Evolutionary conservation across 1,140 invertebrate species (phyloP).

Genomic region (Caenorhabditis tropicalis): DNA sequence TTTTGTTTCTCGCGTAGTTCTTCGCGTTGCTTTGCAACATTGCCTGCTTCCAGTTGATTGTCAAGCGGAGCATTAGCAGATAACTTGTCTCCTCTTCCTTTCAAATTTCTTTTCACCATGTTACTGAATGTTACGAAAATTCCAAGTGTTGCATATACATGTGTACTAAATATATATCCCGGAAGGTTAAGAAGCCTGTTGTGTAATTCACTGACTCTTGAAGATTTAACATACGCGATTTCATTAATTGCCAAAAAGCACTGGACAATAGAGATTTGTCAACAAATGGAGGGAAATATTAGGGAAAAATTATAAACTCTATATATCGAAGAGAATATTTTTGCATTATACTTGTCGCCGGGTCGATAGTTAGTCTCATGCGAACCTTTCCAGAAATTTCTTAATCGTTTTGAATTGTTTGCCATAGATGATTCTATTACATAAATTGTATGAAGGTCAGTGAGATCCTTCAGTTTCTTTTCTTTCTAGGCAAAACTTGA

Average conservation of each 20-base stretch:
- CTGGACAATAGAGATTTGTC: slow-evolving; percentile 8
- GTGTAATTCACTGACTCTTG: neutral
- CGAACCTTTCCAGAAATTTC: too few species aligned
- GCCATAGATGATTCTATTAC: too few species aligned
- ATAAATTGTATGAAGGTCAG: too few species aligned
- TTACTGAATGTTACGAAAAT: neutral
- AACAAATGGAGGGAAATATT: neutral
- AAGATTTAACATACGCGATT: slow-evolving; percentile 30
- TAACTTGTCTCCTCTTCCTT: slow-evolving; percentile 14
- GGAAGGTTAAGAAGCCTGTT: neutral
- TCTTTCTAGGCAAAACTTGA: too few species aligned
- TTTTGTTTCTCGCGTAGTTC: slow-evolving; percentile 51
- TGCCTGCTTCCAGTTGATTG: slow-evolving; percentile 59
- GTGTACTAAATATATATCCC: neutral
- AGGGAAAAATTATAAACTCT: neutral
- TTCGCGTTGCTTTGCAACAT: slow-evolving; percentile 55
- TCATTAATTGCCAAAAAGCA: slow-evolving; percentile 12
- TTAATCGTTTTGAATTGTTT: too few species aligned
- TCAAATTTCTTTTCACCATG: slow-evolving; percentile 39
- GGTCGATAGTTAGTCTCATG: too few species aligned
- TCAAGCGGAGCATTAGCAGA: slow-evolving; percentile 36
- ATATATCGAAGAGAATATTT: too few species aligned
- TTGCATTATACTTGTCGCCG: too few species aligned
- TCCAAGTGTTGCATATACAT: too few species aligned
- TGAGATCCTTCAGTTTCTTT: too few species aligned